phyloP scores from a whole-genome alignment of 1,140 invertebrate species.

The Drosophila equinoxialis region DNA sequence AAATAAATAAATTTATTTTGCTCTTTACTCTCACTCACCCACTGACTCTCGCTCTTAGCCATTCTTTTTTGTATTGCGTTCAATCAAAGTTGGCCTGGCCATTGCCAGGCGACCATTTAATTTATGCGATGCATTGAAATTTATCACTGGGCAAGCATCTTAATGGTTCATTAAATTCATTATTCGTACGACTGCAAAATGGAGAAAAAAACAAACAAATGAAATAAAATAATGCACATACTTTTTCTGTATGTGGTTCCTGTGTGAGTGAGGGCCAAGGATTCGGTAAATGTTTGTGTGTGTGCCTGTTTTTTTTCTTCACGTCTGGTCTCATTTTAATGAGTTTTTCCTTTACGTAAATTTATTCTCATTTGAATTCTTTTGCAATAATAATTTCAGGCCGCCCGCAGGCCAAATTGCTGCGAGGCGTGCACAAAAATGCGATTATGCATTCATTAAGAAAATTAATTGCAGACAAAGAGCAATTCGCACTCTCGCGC shows the following conservation, averaged over 20 bases:
- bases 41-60: background rate
- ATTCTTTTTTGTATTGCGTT: background rate
- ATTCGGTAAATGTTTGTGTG: background rate
- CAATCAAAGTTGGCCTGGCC: conserved; percentile 52
- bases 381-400: conserved; percentile 66
- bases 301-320: conserved; percentile 28
- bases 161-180: conserved; percentile 81
- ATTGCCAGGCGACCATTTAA: conserved; percentile 57
- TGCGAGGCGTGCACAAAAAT: conserved; percentile 76
- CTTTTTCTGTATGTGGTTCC: conserved; percentile 51
- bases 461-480: conserved; percentile 80
- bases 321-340: conserved; percentile 72
- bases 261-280: conserved; percentile 13
- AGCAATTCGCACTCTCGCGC: conserved; percentile 45
- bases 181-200: conserved; percentile 62
- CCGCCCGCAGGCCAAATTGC: conserved; percentile 62
- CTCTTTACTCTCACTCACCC: background rate
- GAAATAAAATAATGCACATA: conserved; percentile 70
- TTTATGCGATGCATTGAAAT: conserved; percentile 75
- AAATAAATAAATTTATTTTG: conserved; percentile 1
- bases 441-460: conserved; percentile 80
- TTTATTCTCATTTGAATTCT: conserved; percentile 80
- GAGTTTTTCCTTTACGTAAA: conserved; percentile 80
- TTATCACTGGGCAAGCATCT: conserved; percentile 76
- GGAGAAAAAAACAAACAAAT: conserved; percentile 59